Evolutionary conservation across 2,113 vertebrate species (phyloP), one percentile per base, ranked within the genome.

Genomic region (Panthera tigris): DNA sequence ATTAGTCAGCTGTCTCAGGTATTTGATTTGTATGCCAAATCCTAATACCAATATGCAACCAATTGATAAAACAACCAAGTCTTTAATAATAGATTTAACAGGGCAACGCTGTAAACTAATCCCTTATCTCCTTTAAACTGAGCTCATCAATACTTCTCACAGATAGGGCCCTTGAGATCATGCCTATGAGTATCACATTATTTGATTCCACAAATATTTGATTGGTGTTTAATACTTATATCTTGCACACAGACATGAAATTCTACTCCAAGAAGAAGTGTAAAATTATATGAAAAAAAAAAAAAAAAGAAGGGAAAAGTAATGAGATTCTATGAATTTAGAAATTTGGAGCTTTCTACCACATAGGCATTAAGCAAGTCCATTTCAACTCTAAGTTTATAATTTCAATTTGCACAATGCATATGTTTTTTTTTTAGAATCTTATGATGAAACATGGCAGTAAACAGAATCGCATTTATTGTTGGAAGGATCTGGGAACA

Each of bases 331-430:
- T 87, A 23, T 16, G 31, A 18, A 52, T 41, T 92, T 81, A 65
- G 39, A 76, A 95, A 81, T 12, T 36, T 80, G 13, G 57, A 82
- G n/a, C 36, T 91, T 91, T 74, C 39, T 69, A 92, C 31, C 92
- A 19, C 19, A 15, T 11, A 81, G 27, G 16, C 81, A 85, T 50
- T 94, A 86, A 45, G 36, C 19, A 78, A 93, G 39, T 79, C 21
- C n/a, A 55, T 88, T 96, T 94, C 50, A 91, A 88, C 41, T 83
- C 50, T 78, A 73, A 63, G 78, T 86, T 73, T 69, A 93, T n/a
- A 94, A 83, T 90, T 87, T 95, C 27, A 69, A 91, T 57, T 81
- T 91, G 74, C 3, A 79, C 36, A 94, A 19, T 91, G 55, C 5
- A 21, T 79, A 6, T 14, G 0, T 86, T 85, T 61, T 57, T 57